These are phyloP conservation scores for Neopelma chrysocephalum DNA, from an alignment of 2,797 vertebrate genomes.

Conservation along the genomic window DNA sequence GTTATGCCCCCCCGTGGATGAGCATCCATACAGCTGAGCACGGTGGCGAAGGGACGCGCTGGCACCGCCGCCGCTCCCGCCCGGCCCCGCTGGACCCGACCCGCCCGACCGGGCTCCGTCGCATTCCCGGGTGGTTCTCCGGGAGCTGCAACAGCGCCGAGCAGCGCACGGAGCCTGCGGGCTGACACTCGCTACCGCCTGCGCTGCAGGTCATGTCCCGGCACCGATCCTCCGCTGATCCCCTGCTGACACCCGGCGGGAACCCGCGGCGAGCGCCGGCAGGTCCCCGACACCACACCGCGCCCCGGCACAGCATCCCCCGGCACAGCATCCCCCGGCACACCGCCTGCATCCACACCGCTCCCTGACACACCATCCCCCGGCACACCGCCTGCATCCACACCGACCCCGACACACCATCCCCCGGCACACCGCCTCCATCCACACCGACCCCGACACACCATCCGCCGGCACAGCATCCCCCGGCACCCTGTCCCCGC, in stretches of 20 bases:
- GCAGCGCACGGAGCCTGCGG: background rate
- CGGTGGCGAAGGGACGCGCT: accelerated
- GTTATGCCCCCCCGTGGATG: background rate
- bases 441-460: background rate
- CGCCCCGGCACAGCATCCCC: background rate
- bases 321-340: background rate
- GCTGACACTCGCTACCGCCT: background rate
- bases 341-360: background rate
- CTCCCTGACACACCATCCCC: too few relatives aligned
- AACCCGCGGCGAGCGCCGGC: background rate
- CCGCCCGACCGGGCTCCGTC: too few relatives aligned
- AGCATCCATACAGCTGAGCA: background rate
- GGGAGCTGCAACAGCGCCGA: background rate
- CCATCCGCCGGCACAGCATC: too few relatives aligned
- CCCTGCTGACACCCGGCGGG: background rate
- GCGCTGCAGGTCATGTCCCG: background rate
- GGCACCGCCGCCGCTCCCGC: background rate
- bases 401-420: too few relatives aligned
- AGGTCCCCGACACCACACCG: background rate
- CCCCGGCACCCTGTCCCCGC: background rate
- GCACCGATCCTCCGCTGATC: background rate
- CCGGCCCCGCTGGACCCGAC: background rate
- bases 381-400: too few relatives aligned
- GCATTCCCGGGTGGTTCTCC: background rate
- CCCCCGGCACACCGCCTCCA: too few relatives aligned